These are phyloP conservation scores for Rhincodon typus DNA, from an alignment of 2,797 vertebrate species.

Conservation along the genomic window DNA sequence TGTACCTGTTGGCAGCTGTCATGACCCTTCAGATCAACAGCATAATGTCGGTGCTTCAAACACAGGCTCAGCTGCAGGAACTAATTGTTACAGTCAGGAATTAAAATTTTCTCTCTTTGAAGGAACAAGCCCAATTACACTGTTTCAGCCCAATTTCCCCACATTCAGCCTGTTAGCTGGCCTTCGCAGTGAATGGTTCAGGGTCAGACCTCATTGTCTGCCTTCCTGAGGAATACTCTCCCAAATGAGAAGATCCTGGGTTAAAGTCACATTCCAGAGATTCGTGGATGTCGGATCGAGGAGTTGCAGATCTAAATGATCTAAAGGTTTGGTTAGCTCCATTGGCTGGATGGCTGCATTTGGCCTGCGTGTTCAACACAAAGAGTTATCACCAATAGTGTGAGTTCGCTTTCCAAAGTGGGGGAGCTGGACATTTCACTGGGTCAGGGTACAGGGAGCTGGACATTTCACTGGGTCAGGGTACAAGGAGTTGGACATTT, in stretches of 20 bases:
- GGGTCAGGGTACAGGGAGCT: too few species aligned
- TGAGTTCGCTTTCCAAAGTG: too few species aligned
- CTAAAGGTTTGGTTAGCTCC: too few species aligned
- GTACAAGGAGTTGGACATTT: too few species aligned
- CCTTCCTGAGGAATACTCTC: neutral
- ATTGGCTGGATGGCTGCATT: too few species aligned
- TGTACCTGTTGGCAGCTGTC: neutral
- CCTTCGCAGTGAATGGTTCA: neutral
- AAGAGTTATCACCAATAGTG: too few species aligned
- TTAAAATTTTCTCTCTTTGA: neutral
- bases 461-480: too few species aligned
- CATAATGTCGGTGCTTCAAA: neutral
- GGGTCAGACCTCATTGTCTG: too few species aligned
- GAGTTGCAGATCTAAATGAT: too few species aligned
- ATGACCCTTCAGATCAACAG: neutral
- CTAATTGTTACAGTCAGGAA: neutral
- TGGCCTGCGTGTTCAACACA: too few species aligned
- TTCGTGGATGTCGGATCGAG: neutral
- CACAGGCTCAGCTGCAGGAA: neutral
- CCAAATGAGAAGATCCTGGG: neutral
- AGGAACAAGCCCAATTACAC: neutral
- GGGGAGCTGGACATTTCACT: too few species aligned
- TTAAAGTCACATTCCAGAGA: neutral
- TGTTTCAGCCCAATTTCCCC: neutral
- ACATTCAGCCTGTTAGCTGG: neutral